Percentiles rank a stretch among this genome's conserved stretches.
Conservation (phyloP, 2,888 invertebrate species). For the Meandrusa payeni region DNA sequence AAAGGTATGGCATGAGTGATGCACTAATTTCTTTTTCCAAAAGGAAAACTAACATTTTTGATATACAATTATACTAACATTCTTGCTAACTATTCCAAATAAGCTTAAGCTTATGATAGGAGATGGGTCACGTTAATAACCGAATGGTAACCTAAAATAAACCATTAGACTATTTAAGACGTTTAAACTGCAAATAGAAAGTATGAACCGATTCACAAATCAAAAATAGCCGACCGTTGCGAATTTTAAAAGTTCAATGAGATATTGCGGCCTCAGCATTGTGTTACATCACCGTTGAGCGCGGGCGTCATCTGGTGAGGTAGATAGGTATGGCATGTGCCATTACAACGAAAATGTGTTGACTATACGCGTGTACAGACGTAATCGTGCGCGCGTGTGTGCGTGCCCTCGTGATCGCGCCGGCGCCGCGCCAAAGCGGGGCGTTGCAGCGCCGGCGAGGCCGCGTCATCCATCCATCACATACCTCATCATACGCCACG, state of each 20-base stretch:
- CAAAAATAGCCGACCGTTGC: conserved; percentile 27
- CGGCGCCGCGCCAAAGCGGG: conserved; percentile 49
- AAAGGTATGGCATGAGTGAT: no score
- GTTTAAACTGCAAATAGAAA: no score
- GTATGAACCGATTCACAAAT: conserved; percentile 6
- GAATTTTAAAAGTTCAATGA: conserved; percentile 39
- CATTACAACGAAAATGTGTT: conserved; percentile 42
- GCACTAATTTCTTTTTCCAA: no score
- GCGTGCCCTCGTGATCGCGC: conserved; percentile 50
- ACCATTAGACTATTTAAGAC: no score
- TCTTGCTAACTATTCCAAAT: no score
- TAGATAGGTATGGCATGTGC: conserved; percentile 40
- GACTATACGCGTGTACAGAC: conserved; percentile 34
- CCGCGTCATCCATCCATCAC: conserved; percentile 74
- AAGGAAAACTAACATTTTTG: no score
- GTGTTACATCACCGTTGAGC: conserved; percentile 55
- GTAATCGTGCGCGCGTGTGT: conserved; percentile 35
- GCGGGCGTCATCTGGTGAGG: conserved; percentile 50
- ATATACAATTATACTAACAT: no score
- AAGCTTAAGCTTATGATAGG: no score
- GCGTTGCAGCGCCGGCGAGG: conserved; percentile 51
- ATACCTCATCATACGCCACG: conserved; percentile 67
- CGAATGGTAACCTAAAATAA: no score
- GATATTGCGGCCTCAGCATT: conserved; percentile 40
- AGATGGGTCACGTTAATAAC: no score